phyloP scores from a whole-genome alignment of 2,888 invertebrate species.

The Bombyx huttoni region DNA sequence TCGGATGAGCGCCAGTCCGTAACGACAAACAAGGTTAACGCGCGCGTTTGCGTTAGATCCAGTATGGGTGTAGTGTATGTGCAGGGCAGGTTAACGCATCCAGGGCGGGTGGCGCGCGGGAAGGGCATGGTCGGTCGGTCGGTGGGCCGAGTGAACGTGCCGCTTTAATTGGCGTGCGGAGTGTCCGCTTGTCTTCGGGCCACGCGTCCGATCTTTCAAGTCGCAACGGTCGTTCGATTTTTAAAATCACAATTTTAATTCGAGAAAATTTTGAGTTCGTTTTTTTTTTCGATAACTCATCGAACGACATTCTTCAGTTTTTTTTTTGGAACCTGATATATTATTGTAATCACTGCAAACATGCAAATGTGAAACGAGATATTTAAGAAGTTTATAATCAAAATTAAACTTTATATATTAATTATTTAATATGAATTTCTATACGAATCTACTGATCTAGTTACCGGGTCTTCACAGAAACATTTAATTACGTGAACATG shows the following conservation, averaged over 20 bases:
- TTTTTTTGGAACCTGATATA: neutral
- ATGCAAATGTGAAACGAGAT: neutral
- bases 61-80: constrained; percentile 10
- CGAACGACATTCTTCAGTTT: neutral
- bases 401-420: neutral
- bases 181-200: constrained; percentile 55
- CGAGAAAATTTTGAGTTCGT: constrained; percentile 8
- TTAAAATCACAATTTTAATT: constrained; percentile 40
- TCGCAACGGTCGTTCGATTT: constrained; percentile 38
- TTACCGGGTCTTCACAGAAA: neutral
- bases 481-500: constrained; percentile 7
- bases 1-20: constrained; percentile 39
- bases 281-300: neutral
- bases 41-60: constrained; percentile 33
- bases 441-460: neutral
- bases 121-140: constrained; percentile 28
- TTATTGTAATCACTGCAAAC: neutral
- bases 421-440: neutral
- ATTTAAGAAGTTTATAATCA: neutral
- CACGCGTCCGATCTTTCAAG: constrained; percentile 44
- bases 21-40: constrained; percentile 23
- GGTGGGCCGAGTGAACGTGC: constrained; percentile 54
- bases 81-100: constrained; percentile 27
- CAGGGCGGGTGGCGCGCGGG: constrained; percentile 29
- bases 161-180: constrained; percentile 63